Conservation (phyloP, 2,113 vertebrate genomes). For the Baryphthengus martii region DNA sequence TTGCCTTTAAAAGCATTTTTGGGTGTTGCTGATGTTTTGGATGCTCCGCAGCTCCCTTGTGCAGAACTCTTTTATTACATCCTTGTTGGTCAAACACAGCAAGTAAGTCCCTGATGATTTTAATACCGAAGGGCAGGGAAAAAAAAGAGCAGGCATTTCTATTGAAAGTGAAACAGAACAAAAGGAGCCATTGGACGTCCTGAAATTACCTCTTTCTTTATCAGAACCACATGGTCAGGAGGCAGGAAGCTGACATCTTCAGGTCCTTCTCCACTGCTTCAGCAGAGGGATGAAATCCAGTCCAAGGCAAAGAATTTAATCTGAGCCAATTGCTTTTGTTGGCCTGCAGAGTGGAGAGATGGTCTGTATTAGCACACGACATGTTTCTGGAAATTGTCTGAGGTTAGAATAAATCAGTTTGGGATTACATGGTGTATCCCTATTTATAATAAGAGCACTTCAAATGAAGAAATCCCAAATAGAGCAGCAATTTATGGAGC, state of each 20-base stretch:
- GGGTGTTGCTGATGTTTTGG: neutral
- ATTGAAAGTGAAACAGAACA: neutral
- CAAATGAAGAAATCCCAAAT: neutral
- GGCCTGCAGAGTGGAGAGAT: neutral
- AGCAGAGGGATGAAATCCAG: neutral
- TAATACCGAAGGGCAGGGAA: neutral
- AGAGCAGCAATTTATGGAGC: neutral
- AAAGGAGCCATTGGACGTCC: constrained; percentile 9
- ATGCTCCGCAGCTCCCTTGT: fast-evolving
- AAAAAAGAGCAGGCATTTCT: neutral
- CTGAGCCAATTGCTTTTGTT: constrained; percentile 46
- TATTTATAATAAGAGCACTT: neutral
- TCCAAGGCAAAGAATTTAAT: neutral
- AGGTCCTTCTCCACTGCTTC: neutral
- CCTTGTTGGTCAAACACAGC: neutral
- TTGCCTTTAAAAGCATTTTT: neutral
- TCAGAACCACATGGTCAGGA: constrained; percentile 52
- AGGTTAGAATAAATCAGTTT: neutral
- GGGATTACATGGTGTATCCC: constrained; percentile 13
- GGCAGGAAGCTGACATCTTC: constrained; percentile 34
- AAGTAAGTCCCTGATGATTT: neutral
- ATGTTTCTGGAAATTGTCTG: constrained; percentile 33
- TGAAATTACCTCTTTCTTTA: constrained; percentile 47
- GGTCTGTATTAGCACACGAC: constrained; percentile 23
- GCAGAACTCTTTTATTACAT: neutral